Evolutionary conservation across 2,888 invertebrate species (phyloP).

Genomic region (Melanostoma mellinum): DNA sequence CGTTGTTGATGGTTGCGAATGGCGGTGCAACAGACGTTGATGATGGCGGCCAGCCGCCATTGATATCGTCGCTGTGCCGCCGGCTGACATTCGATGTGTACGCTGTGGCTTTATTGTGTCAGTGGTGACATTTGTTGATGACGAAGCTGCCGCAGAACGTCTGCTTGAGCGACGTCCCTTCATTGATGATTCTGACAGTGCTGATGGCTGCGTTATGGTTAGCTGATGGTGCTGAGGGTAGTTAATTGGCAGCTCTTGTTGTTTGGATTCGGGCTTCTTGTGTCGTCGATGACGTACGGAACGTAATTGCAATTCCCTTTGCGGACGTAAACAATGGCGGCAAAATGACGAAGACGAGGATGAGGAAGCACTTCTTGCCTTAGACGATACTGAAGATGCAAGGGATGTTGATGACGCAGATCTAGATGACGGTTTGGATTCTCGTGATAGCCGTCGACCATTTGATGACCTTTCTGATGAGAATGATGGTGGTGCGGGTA

Average conservation of each 20-base stretch:
- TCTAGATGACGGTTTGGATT: slow-evolving; percentile 30
- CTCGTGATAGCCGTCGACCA: slow-evolving; percentile 27
- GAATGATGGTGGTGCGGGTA: slow-evolving; percentile 28
- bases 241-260: slow-evolving; percentile 55
- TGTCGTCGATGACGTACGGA: slow-evolving; percentile 73
- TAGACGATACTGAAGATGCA: slow-evolving; percentile 61
- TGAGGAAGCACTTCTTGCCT: slow-evolving; percentile 41
- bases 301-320: slow-evolving; percentile 77
- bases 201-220: slow-evolving; percentile 74
- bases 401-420: slow-evolving; percentile 48
- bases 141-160: slow-evolving; percentile 70
- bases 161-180: slow-evolving; percentile 73
- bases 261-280: slow-evolving; percentile 57
- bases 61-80: slow-evolving; percentile 65
- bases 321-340: slow-evolving; percentile 79
- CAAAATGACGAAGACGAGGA: slow-evolving; percentile 76
- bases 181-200: slow-evolving; percentile 73
- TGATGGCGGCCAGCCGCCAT: slow-evolving; percentile 46
- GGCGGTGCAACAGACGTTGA: slow-evolving; percentile 58
- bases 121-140: slow-evolving; percentile 54
- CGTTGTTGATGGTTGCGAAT: slow-evolving; percentile 67
- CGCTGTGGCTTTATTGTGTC: slow-evolving; percentile 77
- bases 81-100: slow-evolving; percentile 77
- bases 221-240: slow-evolving; percentile 40
- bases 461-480: slow-evolving; percentile 54